Evolutionary conservation across 2,888 invertebrate genomes (phyloP), one percentile per base, ranked within the genome.

Genomic region (Silvanus unidentatus): DNA sequence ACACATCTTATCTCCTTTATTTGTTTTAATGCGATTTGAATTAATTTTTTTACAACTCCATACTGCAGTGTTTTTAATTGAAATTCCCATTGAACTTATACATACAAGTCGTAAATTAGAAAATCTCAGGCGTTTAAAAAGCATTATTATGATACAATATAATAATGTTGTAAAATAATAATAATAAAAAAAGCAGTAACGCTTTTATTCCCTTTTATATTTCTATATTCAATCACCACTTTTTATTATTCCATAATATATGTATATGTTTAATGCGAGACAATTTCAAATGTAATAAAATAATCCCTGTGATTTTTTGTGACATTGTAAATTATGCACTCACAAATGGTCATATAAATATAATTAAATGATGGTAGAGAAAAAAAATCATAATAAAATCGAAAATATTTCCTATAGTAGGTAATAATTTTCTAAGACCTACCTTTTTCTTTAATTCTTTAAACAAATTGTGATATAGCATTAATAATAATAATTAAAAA

Each of bases 231-330:
- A 62, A 63, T 63, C 59, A 61, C 57, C 57, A 58, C 60, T 22
- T 62, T 65, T 66, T 64, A 64, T 57, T 59, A 60, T 62, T 61
- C 64, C 58, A 66, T 66, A 66, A 65, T 65, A 63, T 53, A 54
- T 59, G n/a, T n/a, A n/a, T n/a, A n/a, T n/a, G n/a, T n/a, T n/a
- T n/a, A 63, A 32, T 61, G 65, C 60, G 61, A 60, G 62, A 60
- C 58, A 64, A 62, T 64, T 66, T 64, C 64, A 66, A 63, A 57
- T 48, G 59, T 53, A 60, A 62, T 66, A 65, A 64, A 64, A 64
- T 63, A 63, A 62, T 62, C 56, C 45, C 49, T 55, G 55, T 49
- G 54, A 55, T 55, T 58, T 54, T 57, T 50, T 59, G 58, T 59
- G n/a, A n/a, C n/a, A n/a, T n/a, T n/a, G n/a, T n/a, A n/a, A n/a